Evolutionary conservation across 2,113 vertebrate species (phyloP).

Genomic region (Illadopsis cleaveri): DNA sequence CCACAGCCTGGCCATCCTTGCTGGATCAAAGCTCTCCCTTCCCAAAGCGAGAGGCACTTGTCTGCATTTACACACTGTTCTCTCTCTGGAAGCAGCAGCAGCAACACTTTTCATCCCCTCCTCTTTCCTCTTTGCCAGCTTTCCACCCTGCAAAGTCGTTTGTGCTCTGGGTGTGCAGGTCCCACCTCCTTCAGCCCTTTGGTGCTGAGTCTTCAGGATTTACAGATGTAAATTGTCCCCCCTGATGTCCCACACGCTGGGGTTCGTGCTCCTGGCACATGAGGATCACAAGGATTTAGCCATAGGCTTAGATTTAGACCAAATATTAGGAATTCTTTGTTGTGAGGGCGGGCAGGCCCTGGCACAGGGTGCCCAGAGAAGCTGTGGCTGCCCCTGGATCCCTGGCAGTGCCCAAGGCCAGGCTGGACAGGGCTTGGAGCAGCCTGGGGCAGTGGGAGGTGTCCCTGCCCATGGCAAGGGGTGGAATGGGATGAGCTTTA

Average conservation of each 20-base stretch:
- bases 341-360: accelerated
- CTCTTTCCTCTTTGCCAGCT: background rate
- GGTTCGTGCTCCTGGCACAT: background rate
- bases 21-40: background rate
- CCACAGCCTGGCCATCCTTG: background rate
- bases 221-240: accelerated
- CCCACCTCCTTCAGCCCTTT: background rate
- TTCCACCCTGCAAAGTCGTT: background rate
- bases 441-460: accelerated
- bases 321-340: background rate
- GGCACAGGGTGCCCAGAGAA: background rate
- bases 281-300: background rate
- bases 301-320: background rate
- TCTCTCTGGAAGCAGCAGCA: background rate
- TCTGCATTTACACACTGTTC: background rate
- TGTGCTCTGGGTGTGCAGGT: accelerated
- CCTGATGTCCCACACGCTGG: accelerated
- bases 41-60: background rate
- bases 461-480: background rate
- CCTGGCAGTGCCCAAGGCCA: background rate
- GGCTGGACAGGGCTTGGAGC: background rate
- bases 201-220: background rate
- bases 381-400: background rate
- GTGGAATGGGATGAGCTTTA: accelerated
- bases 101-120: background rate